These are phyloP conservation scores for Diprion similis DNA, from an alignment of 1,140 invertebrate genomes.

Conservation along the genomic window DNA sequence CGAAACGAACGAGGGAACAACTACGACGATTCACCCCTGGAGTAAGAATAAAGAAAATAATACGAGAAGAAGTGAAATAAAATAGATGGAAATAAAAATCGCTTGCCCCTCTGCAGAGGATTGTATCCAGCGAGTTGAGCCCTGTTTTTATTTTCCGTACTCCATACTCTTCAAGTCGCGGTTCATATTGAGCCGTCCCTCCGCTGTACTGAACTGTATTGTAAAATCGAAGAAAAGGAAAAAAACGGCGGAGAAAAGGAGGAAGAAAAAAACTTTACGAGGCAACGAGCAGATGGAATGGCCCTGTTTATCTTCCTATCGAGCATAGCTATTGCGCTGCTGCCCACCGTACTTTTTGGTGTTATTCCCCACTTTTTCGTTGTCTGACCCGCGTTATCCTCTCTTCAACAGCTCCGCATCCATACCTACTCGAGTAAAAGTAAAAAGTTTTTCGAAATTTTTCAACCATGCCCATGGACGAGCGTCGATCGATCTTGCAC, in stretches of 20 bases:
- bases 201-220: too few relatives aligned
- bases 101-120: not conserved
- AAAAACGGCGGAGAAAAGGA: too few relatives aligned
- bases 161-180: not conserved
- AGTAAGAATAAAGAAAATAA: too few relatives aligned
- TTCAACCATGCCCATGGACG: not conserved
- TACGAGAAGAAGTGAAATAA: not conserved
- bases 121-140: not conserved
- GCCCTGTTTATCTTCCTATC: not conserved
- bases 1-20: not conserved
- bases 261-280: not conserved
- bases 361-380: not conserved
- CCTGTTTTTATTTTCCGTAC: not conserved
- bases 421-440: too few relatives aligned
- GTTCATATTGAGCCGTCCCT: too few relatives aligned
- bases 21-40: not conserved
- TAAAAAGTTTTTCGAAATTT: not conserved
- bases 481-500: not conserved
- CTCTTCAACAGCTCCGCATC: too few relatives aligned
- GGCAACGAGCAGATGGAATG: conserved; percentile 2
- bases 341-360: not conserved
- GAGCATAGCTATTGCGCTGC: not conserved
- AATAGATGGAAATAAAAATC: not conserved
- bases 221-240: too few relatives aligned
- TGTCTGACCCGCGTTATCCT: conserved; percentile 4